Evolutionary conservation across 1,140 invertebrate species (phyloP).

Genomic region (Ctenoplectra terminalis): DNA sequence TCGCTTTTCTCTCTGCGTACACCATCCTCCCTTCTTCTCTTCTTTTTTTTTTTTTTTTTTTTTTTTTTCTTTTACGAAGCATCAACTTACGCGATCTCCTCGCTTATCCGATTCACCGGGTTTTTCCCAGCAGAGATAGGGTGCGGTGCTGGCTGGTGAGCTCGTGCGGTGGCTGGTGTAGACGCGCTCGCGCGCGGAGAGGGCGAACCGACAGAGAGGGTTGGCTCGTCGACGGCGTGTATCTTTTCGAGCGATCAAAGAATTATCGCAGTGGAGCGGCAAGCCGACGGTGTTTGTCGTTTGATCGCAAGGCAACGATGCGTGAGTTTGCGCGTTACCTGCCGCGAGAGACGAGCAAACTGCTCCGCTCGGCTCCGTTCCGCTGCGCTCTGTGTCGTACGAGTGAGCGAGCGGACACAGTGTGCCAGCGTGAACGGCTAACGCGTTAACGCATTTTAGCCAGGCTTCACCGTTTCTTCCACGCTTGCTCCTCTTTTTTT

Average conservation of each 20-base stretch:
- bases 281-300: constrained; percentile 72
- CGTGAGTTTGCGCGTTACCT: constrained; percentile 62
- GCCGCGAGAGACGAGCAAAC: constrained; percentile 29
- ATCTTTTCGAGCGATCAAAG: constrained; percentile 80
- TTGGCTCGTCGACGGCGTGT: constrained; percentile 56
- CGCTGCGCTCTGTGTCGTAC: background rate
- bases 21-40: background rate
- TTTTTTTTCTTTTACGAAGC: constrained; percentile 34
- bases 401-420: constrained; percentile 3
- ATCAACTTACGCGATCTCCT: constrained; percentile 50
- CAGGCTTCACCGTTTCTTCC: constrained; percentile 37
- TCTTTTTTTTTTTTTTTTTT: background rate
- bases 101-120: constrained; percentile 50
- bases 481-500: background rate
- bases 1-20: background rate
- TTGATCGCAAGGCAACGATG: constrained; percentile 75
- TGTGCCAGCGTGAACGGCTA: constrained; percentile 46
- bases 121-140: constrained; percentile 6
- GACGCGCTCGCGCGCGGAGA: background rate
- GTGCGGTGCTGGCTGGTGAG: constrained; percentile 1
- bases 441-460: constrained; percentile 67
- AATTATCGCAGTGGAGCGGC: constrained; percentile 74
- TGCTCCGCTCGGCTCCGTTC: constrained; percentile 32
- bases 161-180: background rate
- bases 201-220: constrained; percentile 1